Evolutionary conservation across 2,888 invertebrate genomes (phyloP), one percentile per base, ranked within the genome.

Genomic region (Pseudococcus longispinus): DNA sequence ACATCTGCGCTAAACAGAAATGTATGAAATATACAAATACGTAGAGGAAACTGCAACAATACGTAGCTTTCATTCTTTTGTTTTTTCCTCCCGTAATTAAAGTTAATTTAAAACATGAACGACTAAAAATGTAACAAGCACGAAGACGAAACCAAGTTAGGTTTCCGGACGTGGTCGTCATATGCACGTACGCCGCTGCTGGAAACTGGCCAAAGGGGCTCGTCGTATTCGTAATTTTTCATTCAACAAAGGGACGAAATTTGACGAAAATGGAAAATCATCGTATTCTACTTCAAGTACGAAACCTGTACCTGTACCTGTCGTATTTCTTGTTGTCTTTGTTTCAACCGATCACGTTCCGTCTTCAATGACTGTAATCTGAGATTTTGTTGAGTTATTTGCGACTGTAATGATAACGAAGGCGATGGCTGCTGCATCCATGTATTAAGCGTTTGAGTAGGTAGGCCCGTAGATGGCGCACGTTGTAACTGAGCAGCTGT

Each of bases 291-390:
- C 8, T 37, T 9, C 8, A 8, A 37, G 5, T 8, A 4, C 37
- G 8, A 37, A 9, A 37, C 37, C 9, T 37, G 4, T 46, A 46
- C 44, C 15, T 26, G 23, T 91, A 95, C 95, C 94, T 96, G 96
- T 90, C 95, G 93, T 90, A 97, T 96, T 92, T 97, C 97, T 91
- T 96, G 96, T 91, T 96, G 96, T 89, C 97, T 93, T 90, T 96
- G 94, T 91, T 96, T 96, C 89, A 97, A 93, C 90, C 95, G 94
- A 91, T 97, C 97, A 88, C 97, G 93, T 92, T 97, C 97, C 90
- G 96, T 93, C 91, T 97, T 96, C 89, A 97, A 92, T 88, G 95
- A 95, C 91, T 96, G 95, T 88, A 96, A 92, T 89, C 96, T 93
- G 88, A 95, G 92, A 90, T 95, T 95, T 91, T 95, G 95, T 91